phyloP scores from a whole-genome alignment of 2,888 invertebrate species.

The Spisula solida region DNA sequence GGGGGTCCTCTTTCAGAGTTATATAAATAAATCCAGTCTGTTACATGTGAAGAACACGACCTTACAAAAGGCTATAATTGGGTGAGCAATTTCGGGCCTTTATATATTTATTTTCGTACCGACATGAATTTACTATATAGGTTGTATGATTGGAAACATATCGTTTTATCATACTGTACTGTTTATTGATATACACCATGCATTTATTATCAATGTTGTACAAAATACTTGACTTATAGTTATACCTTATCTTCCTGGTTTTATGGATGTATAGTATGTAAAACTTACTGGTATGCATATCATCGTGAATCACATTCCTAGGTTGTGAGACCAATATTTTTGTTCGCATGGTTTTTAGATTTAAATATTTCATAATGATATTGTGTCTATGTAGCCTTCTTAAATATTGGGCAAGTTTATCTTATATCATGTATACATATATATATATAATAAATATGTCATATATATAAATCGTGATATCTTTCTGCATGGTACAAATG shows the following conservation, averaged over 20 bases:
- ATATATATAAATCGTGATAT: no score
- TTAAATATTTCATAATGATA: not conserved
- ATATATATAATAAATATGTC: no score
- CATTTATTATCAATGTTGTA: not conserved
- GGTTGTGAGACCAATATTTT: conserved; percentile 37
- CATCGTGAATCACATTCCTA: conserved; percentile 33
- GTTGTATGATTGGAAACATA: not conserved
- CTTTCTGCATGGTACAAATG: no score
- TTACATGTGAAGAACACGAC: no score
- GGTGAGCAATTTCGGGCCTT: no score
- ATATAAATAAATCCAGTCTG: no score
- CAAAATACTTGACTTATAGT: not conserved
- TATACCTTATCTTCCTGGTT: not conserved
- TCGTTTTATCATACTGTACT: not conserved
- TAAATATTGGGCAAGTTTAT: not conserved
- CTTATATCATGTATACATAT: not conserved
- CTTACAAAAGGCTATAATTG: no score
- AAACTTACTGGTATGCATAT: conserved; percentile 18
- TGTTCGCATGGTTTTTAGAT: not conserved
- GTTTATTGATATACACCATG: conserved; percentile 2
- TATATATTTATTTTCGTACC: not conserved
- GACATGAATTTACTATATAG: not conserved
- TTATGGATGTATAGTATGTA: not conserved
- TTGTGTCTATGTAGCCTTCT: not conserved
- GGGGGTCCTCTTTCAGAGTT: no score